A percentile compares a stretch with the other conserved stretches of the same genome.
Conservation (phyloP, 35 echinoderm and acorn worm species). For the Patiria miniata region DNA sequence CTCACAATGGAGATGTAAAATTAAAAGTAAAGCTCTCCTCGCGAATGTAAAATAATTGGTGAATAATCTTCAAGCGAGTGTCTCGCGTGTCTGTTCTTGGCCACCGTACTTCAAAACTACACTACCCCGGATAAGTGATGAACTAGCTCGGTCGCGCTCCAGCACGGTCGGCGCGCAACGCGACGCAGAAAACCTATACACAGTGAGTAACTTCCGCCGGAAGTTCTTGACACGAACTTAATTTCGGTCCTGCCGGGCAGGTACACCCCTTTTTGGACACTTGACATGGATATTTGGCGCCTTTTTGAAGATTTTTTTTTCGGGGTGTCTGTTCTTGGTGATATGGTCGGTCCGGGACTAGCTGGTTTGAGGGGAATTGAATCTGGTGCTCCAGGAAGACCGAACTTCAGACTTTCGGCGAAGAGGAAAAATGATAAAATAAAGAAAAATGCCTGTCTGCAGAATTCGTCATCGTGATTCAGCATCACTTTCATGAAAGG, state of each 20-base stretch:
- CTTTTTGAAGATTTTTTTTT: background rate
- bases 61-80: too few relatives aligned
- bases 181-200: slow-evolving; percentile 1
- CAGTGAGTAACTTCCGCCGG: slow-evolving; percentile 3
- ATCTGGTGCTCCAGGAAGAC: background rate
- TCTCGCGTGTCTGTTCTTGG: too few relatives aligned
- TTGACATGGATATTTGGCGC: background rate
- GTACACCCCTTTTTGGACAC: slow-evolving; percentile 2
- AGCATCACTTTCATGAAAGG: too few relatives aligned
- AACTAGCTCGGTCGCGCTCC: too few relatives aligned
- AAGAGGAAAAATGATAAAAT: too few relatives aligned
- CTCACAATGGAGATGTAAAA: too few relatives aligned
- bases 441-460: too few relatives aligned
- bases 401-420: background rate
- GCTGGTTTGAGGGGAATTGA: background rate
- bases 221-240: slow-evolving; percentile 2
- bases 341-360: background rate
- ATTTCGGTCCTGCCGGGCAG: background rate
- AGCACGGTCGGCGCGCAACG: background rate
- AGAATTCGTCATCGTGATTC: too few relatives aligned
- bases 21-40: too few relatives aligned
- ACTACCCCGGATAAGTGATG: too few relatives aligned
- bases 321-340: background rate
- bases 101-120: too few relatives aligned
- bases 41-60: too few relatives aligned